Conservation (phyloP, 2,113 vertebrate species). For the Pelmatolapia mariae region DNA sequence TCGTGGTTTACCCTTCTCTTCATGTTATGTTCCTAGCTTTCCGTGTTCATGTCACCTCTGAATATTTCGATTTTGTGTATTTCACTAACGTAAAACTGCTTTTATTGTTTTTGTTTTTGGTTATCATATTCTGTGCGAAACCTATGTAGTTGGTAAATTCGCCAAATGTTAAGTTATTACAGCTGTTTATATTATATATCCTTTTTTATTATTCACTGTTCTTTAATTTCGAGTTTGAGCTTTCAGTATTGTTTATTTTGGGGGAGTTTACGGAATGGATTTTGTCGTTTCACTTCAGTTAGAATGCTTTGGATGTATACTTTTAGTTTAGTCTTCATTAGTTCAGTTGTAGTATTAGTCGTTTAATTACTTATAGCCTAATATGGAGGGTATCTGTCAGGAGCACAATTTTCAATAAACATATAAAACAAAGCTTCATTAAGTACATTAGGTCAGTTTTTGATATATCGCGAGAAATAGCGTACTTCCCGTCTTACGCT, state of each 20-base stretch:
- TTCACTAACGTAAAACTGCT: background rate
- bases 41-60: background rate
- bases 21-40: background rate
- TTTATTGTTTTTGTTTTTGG: background rate
- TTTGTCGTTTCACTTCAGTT: background rate
- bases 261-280: background rate
- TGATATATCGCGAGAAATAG: conserved; percentile 32
- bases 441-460: background rate
- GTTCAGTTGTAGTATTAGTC: background rate
- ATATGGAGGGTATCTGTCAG: background rate
- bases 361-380: background rate
- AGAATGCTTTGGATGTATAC: background rate
- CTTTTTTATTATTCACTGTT: background rate
- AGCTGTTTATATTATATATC: background rate
- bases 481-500: background rate
- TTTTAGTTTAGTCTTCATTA: background rate
- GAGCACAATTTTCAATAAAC: background rate
- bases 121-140: background rate
- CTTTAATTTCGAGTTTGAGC: background rate
- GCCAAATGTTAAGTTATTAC: background rate
- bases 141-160: background rate
- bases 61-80: background rate
- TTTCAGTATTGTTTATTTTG: background rate
- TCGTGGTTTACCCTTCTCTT: background rate
- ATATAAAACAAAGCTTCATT: background rate